These are phyloP conservation scores for Plectropomus leopardus DNA, from an alignment of 2,113 vertebrate genomes.

Conservation along the genomic window DNA sequence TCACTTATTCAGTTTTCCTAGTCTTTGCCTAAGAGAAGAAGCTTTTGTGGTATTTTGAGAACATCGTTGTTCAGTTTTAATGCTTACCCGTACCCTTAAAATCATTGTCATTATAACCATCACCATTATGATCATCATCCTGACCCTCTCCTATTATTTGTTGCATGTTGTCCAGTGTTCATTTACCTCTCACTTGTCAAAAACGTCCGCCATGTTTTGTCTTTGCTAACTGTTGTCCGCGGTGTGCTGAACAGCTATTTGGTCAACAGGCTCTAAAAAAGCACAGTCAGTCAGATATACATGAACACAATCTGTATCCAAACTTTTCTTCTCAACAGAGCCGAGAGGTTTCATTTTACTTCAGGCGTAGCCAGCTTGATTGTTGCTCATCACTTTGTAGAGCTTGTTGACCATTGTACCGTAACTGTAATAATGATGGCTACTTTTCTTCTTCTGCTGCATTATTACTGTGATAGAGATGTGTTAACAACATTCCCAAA, in stretches of 20 bases:
- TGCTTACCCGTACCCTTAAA: not conserved
- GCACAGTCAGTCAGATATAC: slow-evolving; percentile 2
- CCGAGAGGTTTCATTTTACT: not conserved
- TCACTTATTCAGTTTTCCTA: not conserved
- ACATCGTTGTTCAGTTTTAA: slow-evolving; percentile 14
- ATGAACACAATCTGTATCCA: not conserved
- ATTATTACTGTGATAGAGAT: slow-evolving; percentile 15
- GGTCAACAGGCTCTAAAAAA: slow-evolving; percentile 79
- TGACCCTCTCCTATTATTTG: slow-evolving; percentile 57
- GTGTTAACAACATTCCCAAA: slow-evolving; percentile 54
- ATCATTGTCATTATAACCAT: slow-evolving; percentile 23
- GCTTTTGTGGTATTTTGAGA: slow-evolving; percentile 5
- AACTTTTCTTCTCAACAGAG: not conserved
- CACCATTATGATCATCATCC: slow-evolving; percentile 38
- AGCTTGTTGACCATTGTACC: slow-evolving; percentile 79
- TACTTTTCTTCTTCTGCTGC: slow-evolving; percentile 32
- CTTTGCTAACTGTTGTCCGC: slow-evolving; percentile 66
- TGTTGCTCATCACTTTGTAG: slow-evolving; percentile 26
- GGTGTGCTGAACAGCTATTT: slow-evolving; percentile 71
- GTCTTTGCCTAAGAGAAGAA: not conserved
- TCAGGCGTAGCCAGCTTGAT: not conserved
- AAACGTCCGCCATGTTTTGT: slow-evolving; percentile 71
- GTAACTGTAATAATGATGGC: slow-evolving; percentile 44
- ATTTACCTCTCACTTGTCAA: slow-evolving; percentile 70
- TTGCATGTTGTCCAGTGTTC: slow-evolving; percentile 79